phyloP scores from a whole-genome alignment of 2,888 invertebrate genomes.

The Alcis repandata region DNA sequence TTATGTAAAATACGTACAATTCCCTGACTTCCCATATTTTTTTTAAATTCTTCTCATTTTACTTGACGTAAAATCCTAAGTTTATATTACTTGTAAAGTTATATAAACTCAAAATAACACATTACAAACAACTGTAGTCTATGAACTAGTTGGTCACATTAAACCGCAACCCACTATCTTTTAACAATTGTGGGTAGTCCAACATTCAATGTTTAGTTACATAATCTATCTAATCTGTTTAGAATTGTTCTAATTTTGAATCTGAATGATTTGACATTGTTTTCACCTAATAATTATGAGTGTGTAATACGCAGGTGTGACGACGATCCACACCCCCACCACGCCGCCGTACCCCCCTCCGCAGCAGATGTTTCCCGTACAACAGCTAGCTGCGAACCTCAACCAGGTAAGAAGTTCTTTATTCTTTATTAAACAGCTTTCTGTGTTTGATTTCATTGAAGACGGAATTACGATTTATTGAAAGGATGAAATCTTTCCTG shows the following conservation, averaged over 20 bases:
- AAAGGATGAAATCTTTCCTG: no score
- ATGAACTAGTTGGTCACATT: no score
- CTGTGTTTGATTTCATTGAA: not conserved
- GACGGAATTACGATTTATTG: no score
- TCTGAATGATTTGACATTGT: not conserved
- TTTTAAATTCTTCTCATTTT: no score
- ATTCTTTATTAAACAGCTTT: not conserved
- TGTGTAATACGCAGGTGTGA: constrained; percentile 62
- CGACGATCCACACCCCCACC: constrained; percentile 72
- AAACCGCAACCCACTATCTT: no score
- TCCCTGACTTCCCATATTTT: no score
- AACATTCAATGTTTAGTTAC: no score
- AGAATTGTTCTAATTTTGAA: not conserved
- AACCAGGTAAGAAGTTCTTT: constrained; percentile 65
- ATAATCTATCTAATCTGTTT: no score
- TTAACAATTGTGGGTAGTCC: no score
- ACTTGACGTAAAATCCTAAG: not conserved
- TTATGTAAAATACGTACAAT: no score
- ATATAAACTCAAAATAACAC: not conserved
- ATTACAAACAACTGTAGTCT: not conserved
- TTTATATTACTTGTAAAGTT: no score
- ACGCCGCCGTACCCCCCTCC: constrained; percentile 80
- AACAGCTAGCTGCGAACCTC: constrained; percentile 82
- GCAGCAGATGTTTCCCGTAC: constrained; percentile 79
- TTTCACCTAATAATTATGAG: not conserved